Evolutionary conservation across 2,888 invertebrate genomes (phyloP).

Genomic region (Sarcophaga subvicina): DNA sequence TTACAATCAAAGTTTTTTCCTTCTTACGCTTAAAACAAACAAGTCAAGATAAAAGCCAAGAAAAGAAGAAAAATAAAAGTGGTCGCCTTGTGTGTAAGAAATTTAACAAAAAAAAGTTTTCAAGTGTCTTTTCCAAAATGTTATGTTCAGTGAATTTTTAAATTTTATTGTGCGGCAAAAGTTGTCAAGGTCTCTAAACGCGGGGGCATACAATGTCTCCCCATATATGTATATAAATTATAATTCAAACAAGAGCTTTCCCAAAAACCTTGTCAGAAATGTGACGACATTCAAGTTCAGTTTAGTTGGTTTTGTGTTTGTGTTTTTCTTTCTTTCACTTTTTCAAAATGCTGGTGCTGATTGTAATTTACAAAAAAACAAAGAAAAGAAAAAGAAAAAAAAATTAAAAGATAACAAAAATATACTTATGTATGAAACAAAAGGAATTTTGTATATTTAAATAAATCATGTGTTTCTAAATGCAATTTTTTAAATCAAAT

Average conservation of each 20-base stretch:
- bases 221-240: not conserved
- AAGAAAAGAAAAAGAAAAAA: not conserved
- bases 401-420: not conserved
- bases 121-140: conserved; percentile 10
- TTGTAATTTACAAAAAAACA: not conserved
- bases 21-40: not conserved
- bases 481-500: conserved; percentile 20
- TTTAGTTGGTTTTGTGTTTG: not conserved
- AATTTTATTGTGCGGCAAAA: not conserved
- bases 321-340: not conserved
- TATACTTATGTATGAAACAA: not conserved
- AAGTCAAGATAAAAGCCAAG: conserved; percentile 3
- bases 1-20: not conserved
- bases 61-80: conserved; percentile 6
- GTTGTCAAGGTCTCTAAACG: conserved; percentile 29
- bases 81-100: conserved; percentile 17
- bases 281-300: not conserved
- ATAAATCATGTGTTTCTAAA: conserved; percentile 20
- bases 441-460: conserved; percentile 5
- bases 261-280: not conserved
- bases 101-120: conserved; percentile 24
- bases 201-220: not conserved
- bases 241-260: not conserved
- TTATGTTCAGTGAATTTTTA: conserved; percentile 24
- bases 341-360: conserved; percentile 1